phyloP scores from a whole-genome alignment of 2,797 vertebrate species.

The Crocodylus rhombifer region DNA sequence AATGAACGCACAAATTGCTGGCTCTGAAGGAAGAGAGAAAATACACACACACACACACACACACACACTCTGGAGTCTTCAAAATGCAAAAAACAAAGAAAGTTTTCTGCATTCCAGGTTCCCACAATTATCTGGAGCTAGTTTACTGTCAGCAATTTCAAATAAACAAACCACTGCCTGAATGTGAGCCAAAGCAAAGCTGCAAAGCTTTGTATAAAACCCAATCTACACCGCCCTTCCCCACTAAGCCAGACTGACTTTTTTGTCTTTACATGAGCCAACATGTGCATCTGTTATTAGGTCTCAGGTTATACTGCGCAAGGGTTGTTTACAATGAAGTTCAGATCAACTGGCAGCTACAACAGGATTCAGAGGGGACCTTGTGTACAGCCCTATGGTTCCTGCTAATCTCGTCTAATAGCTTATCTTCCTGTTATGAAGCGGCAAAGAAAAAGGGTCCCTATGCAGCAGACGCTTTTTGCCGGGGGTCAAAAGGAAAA shows the following conservation, averaged over 20 bases:
- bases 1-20: background rate
- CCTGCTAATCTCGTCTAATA: too few relatives aligned
- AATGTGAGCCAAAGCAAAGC: slow-evolving; percentile 46
- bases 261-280: background rate
- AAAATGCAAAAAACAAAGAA: slow-evolving; percentile 6
- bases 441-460: background rate
- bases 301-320: slow-evolving; percentile 31
- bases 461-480: background rate
- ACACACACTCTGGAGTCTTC: background rate
- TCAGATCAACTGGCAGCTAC: slow-evolving; percentile 28
- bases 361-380: background rate
- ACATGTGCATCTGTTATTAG: slow-evolving; percentile 3
- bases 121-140: background rate
- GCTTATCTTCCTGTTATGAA: too few relatives aligned
- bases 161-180: slow-evolving; percentile 49
- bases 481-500: background rate
- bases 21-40: background rate
- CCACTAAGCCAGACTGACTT: slow-evolving; percentile 32
- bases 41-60: too few relatives aligned
- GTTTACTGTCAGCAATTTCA: slow-evolving; percentile 49
- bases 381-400: background rate
- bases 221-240: slow-evolving; percentile 32
- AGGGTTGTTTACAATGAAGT: slow-evolving; percentile 39
- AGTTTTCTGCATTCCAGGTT: background rate
- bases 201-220: background rate